Conservation (phyloP, 2,797 vertebrate genomes). For the Okamejei kenojei region DNA sequence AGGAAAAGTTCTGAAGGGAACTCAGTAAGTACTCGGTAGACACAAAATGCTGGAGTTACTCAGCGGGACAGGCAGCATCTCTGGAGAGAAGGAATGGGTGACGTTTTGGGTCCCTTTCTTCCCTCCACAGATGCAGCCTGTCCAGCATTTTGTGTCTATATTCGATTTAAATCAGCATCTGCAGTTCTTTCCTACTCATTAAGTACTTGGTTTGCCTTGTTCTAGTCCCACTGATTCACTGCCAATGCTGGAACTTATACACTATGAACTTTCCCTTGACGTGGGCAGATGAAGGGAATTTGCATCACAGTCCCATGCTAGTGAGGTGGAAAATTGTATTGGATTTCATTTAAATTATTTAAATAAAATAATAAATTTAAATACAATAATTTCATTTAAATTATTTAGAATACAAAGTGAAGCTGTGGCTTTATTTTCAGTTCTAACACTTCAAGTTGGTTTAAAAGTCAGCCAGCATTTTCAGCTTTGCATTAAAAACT, state of each 20-base stretch:
- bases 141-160: too few relatives aligned
- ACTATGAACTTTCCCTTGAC: not conserved
- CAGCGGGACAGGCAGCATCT: too few relatives aligned
- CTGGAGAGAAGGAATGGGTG: too few relatives aligned
- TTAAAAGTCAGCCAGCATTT: not conserved
- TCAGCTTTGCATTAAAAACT: not conserved
- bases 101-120: too few relatives aligned
- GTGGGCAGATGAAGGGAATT: not conserved
- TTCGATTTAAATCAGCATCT: too few relatives aligned
- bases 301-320: not conserved
- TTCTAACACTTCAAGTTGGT: not conserved
- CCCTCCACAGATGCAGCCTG: too few relatives aligned
- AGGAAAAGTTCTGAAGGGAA: not conserved
- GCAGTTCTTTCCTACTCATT: too few relatives aligned
- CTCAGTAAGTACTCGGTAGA: not conserved
- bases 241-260: not conserved
- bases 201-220: not conserved
- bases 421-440: not conserved
- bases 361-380: too few relatives aligned
- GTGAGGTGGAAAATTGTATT: not conserved
- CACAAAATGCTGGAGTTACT: too few relatives aligned
- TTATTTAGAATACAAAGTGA: not conserved
- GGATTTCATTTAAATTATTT: conserved; percentile 22
- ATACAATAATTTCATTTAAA: conserved; percentile 6
- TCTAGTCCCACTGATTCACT: not conserved